A percentile compares a stretch with the other conserved stretches of the same genome.
Conservation (phyloP, 2,888 invertebrate genomes). For the Stramonita haemastoma region DNA sequence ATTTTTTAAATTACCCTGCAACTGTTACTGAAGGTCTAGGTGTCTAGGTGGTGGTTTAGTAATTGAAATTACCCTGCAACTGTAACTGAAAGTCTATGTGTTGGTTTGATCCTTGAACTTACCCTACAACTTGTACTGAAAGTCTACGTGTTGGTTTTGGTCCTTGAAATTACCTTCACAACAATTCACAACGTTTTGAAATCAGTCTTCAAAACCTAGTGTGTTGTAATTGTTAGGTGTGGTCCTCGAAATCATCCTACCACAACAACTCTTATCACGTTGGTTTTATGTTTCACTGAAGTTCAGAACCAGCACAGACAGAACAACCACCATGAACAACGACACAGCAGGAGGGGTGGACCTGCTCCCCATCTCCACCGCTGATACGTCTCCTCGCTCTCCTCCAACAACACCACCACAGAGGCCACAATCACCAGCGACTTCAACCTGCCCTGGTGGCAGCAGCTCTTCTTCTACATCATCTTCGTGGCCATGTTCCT, state of each 20-base stretch:
- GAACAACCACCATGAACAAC: neutral
- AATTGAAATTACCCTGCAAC: too few relatives aligned
- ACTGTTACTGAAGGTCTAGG: too few relatives aligned
- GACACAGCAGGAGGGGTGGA: neutral
- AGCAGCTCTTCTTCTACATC: conserved; percentile 90
- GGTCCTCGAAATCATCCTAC: neutral
- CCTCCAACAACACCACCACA: conserved; percentile 25
- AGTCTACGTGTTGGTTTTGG: too few relatives aligned
- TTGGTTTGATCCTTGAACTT: too few relatives aligned
- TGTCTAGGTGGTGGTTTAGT: too few relatives aligned
- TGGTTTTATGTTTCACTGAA: neutral
- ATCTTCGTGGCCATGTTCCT: conserved; percentile 93
- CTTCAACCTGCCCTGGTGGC: conserved; percentile 72
- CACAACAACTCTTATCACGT: neutral
- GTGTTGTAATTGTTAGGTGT: too few relatives aligned
- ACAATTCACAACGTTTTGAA: too few relatives aligned
- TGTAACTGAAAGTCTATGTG: too few relatives aligned
- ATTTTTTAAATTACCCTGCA: too few relatives aligned
- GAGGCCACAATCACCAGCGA: neutral
- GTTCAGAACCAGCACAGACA: neutral
- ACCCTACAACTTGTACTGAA: too few relatives aligned
- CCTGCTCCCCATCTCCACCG: neutral
- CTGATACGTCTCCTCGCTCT: neutral
- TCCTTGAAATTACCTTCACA: too few relatives aligned
- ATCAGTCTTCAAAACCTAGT: too few relatives aligned